Evolutionary conservation across 1,140 invertebrate genomes (phyloP).

Genomic region (Vanessa atalanta): DNA sequence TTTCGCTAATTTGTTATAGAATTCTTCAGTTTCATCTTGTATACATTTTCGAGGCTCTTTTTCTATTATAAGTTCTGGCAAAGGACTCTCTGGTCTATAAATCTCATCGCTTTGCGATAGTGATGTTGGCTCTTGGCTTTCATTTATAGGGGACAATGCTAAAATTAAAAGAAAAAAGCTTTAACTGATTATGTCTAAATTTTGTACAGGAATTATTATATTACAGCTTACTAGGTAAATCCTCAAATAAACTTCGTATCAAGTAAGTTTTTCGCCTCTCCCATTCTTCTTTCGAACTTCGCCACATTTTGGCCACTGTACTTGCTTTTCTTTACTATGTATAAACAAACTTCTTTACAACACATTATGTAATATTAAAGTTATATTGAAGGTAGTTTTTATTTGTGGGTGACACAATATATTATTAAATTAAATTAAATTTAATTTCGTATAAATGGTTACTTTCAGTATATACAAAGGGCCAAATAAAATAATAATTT

Average conservation of each 20-base stretch:
- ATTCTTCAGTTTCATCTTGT: constrained; percentile 49
- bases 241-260: constrained; percentile 43
- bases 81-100: constrained; percentile 35
- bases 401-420: too few relatives aligned
- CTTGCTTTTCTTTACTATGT: not conserved
- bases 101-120: not conserved
- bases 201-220: too few relatives aligned
- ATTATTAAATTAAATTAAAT: too few relatives aligned
- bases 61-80: constrained; percentile 56
- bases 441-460: too few relatives aligned
- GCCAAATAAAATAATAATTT: too few relatives aligned
- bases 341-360: too few relatives aligned
- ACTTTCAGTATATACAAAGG: too few relatives aligned
- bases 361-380: too few relatives aligned
- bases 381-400: too few relatives aligned
- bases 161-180: constrained; percentile 3
- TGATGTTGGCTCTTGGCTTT: constrained; percentile 21
- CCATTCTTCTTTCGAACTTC: constrained; percentile 39
- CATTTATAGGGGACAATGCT: constrained; percentile 41
- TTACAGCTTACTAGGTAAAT: constrained; percentile 35
- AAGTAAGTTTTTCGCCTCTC: constrained; percentile 45
- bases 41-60: constrained; percentile 25
- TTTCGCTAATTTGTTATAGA: constrained; percentile 42
- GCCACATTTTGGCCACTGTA: constrained; percentile 16
- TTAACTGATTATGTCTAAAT: not conserved